Evolutionary conservation across 2,113 vertebrate species (phyloP).

Genomic region (Pedionomus torquatus): DNA sequence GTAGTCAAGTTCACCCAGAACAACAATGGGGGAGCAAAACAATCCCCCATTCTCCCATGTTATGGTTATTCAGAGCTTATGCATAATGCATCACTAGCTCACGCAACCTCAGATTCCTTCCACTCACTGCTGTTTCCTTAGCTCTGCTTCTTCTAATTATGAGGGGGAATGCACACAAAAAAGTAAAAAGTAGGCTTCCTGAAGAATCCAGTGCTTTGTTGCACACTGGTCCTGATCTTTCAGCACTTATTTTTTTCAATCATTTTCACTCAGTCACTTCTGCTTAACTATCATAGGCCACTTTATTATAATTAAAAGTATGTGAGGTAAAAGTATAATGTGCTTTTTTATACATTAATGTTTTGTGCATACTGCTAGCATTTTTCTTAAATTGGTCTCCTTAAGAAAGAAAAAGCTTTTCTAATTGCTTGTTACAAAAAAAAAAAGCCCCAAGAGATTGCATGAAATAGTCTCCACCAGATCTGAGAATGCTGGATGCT

Average conservation of each 20-base stretch:
- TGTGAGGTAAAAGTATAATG: too few relatives aligned
- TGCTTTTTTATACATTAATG: not conserved
- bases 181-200: not conserved
- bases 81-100: conserved; percentile 58
- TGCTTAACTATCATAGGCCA: not conserved
- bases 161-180: not conserved
- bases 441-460: not conserved
- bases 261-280: conserved; percentile 7
- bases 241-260: not conserved
- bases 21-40: conserved; percentile 53
- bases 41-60: conserved; percentile 53
- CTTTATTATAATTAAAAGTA: conserved; percentile 23
- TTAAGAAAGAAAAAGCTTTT: not conserved
- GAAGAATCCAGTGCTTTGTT: not conserved
- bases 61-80: conserved; percentile 52
- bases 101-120: conserved; percentile 18
- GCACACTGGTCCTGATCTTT: not conserved
- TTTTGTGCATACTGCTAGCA: not conserved
- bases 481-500: too few relatives aligned
- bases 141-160: conserved; percentile 21
- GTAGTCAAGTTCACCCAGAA: conserved; percentile 77
- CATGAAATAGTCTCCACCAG: not conserved
- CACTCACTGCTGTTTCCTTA: conserved; percentile 25
- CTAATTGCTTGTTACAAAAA: not conserved
- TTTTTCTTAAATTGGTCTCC: not conserved